phyloP scores from a whole-genome alignment of 2,797 vertebrate genomes.

The Sphenopsis melanotis region DNA sequence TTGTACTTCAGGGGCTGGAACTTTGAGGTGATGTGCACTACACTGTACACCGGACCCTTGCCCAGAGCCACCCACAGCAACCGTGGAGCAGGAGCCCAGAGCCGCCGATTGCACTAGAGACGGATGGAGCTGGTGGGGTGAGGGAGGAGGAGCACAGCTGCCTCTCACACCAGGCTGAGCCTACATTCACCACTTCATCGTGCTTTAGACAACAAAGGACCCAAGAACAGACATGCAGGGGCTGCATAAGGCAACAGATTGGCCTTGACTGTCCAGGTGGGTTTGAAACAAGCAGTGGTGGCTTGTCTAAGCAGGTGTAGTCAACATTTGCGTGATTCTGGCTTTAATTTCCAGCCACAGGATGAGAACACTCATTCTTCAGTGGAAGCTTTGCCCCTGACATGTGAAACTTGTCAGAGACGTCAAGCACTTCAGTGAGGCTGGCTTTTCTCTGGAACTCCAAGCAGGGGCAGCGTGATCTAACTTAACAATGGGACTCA shows the following conservation, averaged over 20 bases:
- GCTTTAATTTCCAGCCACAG: background rate
- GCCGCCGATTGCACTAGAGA: constrained; percentile 25
- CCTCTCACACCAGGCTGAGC: background rate
- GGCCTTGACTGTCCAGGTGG: background rate
- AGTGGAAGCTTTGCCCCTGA: background rate
- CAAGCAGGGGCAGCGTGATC: background rate
- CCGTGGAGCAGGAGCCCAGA: background rate
- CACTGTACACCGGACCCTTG: constrained; percentile 56
- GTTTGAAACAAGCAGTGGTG: background rate
- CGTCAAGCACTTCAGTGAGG: background rate
- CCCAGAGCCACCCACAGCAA: background rate
- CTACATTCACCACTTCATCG: background rate
- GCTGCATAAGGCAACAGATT: background rate
- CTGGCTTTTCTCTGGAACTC: background rate
- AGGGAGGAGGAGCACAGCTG: background rate
- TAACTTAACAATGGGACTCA: background rate
- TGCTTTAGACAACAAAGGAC: background rate
- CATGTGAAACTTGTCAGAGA: background rate
- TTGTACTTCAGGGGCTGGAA: constrained; percentile 90
- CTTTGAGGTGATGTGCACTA: constrained; percentile 78
- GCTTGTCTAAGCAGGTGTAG: background rate
- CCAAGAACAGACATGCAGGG: background rate
- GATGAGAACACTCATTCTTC: background rate
- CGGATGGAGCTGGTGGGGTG: background rate
- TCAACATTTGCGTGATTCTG: accelerated